Evolutionary conservation across 2,888 invertebrate species (phyloP).

Genomic region (Megaustenia siamemsis): DNA sequence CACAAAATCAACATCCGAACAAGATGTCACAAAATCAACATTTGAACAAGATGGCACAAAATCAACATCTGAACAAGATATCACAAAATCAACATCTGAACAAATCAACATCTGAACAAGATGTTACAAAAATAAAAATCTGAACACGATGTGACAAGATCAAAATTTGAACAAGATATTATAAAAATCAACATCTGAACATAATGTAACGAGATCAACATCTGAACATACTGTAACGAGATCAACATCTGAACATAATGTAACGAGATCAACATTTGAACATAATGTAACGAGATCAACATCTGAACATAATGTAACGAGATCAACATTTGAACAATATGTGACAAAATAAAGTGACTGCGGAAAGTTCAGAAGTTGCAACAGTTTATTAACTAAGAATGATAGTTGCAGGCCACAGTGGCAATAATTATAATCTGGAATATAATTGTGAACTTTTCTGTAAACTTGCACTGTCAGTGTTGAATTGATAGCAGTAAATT

Average conservation of each 20-base stretch:
- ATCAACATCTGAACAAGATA: neutral
- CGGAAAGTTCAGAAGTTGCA: neutral
- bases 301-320: neutral
- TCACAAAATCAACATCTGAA: neutral
- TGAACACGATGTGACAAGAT: too few species aligned
- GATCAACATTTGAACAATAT: neutral
- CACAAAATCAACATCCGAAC: neutral
- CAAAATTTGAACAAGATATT: too few species aligned
- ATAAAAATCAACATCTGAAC: too few species aligned
- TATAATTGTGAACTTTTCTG: too few species aligned
- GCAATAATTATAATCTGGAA: too few species aligned
- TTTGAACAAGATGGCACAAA: neutral
- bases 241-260: too few species aligned
- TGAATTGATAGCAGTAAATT: too few species aligned
- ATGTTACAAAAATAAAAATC: neutral
- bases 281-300: neutral
- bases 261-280: neutral
- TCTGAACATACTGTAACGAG: too few species aligned
- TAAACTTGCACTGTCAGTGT: too few species aligned
- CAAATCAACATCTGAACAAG: neutral
- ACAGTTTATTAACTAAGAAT: neutral
- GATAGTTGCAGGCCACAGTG: too few species aligned
- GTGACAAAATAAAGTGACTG: neutral
- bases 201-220: too few species aligned
- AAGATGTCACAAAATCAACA: neutral